Conservation (phyloP, 53 echinoderm and acorn worm genomes). For the Holothuria scabra region DNA sequence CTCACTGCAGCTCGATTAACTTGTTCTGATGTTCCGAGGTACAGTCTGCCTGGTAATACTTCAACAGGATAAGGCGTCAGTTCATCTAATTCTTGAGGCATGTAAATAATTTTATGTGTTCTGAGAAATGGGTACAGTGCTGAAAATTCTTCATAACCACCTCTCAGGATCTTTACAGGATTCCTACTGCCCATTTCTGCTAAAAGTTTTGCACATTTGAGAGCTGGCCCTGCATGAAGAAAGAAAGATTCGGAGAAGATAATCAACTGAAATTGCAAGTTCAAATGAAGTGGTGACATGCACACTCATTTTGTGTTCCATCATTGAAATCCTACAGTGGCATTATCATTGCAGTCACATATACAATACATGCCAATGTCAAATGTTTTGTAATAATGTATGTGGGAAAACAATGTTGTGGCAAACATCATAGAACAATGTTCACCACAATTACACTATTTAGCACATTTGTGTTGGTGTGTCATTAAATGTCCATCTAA, state of each 20-base stretch:
- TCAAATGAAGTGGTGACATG: too few relatives aligned
- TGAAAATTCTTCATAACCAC: slow-evolving; percentile 97
- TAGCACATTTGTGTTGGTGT: too few relatives aligned
- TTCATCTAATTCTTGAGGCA: slow-evolving; percentile 88
- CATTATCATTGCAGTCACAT: too few relatives aligned
- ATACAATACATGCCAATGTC: too few relatives aligned
- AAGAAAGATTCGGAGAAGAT: neutral
- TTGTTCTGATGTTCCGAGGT: slow-evolving; percentile 78
- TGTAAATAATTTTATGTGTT: slow-evolving; percentile 97
- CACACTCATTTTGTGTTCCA: too few relatives aligned
- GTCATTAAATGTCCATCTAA: too few relatives aligned
- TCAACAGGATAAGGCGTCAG: slow-evolving; percentile 90
- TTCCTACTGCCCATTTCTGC: slow-evolving; percentile 93
- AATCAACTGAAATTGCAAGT: too few relatives aligned
- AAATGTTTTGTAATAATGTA: too few relatives aligned
- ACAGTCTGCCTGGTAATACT: slow-evolving; percentile 90
- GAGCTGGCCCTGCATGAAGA: slow-evolving; percentile 67
- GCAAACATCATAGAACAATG: too few relatives aligned
- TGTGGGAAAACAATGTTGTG: too few relatives aligned
- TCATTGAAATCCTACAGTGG: too few relatives aligned
- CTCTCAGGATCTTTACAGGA: slow-evolving; percentile 86
- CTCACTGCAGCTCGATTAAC: slow-evolving; percentile 67
- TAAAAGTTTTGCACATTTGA: slow-evolving; percentile 85
- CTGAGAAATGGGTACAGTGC: slow-evolving; percentile 95
- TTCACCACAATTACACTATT: too few relatives aligned